A percentile compares a stretch with the other conserved stretches of the same genome.
These are phyloP conservation scores for Hylaea fasciaria DNA, from an alignment of 2,888 invertebrate species.

Conservation along the genomic window DNA sequence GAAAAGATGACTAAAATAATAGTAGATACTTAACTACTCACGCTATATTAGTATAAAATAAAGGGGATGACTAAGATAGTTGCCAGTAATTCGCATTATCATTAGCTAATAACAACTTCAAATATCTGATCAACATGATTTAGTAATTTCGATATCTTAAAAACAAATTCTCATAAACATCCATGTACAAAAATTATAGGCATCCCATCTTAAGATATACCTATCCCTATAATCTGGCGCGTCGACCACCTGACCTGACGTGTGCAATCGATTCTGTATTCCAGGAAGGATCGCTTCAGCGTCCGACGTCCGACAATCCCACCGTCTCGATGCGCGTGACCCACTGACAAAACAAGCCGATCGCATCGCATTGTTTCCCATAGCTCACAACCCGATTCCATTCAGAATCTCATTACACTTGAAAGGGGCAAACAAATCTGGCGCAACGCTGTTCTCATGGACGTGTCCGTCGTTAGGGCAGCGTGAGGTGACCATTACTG, in stretches of 20 bases:
- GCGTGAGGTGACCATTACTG: conserved; percentile 85
- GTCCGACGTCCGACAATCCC: conserved; percentile 49
- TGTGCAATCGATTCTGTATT: conserved; percentile 33
- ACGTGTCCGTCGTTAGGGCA: conserved; percentile 84
- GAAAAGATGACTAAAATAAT: no score
- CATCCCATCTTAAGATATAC: conserved; percentile 18
- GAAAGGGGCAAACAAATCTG: conserved; percentile 81
- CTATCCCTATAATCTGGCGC: conserved; percentile 30
- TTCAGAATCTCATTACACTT: conserved; percentile 84
- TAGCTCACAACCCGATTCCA: conserved; percentile 79
- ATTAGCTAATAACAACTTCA: conserved; percentile 16
- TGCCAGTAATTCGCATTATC: conserved; percentile 1
- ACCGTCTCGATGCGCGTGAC: conserved; percentile 63
- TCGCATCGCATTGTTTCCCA: conserved; percentile 79
- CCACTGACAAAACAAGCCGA: conserved; percentile 75
- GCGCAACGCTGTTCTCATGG: conserved; percentile 82
- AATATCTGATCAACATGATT: conserved; percentile 5
- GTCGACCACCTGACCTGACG: conserved; percentile 34
- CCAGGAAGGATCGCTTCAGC: conserved; percentile 40
- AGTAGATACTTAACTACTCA: no score
- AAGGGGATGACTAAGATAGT: neutral
- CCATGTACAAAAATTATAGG: conserved; percentile 22
- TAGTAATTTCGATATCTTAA: conserved; percentile 5
- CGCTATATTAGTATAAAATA: neutral
- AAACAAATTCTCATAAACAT: conserved; percentile 24